Evolutionary conservation across 1,140 invertebrate genomes (phyloP).

Genomic region (Drosophila neocordata): DNA sequence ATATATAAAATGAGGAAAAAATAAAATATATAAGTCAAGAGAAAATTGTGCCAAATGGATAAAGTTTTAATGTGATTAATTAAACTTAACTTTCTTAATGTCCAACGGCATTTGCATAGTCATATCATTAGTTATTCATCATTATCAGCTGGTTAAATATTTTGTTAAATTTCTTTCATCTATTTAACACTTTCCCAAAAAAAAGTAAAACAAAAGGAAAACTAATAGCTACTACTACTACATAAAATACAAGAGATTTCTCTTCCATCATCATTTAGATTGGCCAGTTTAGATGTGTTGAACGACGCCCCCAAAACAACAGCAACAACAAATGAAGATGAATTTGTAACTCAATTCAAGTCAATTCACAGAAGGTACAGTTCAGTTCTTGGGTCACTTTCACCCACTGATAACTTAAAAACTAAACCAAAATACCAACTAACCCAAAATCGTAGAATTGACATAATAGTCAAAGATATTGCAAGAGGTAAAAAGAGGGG

Average conservation of each 20-base stretch:
- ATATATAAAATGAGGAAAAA: too few species aligned
- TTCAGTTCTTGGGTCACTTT: slow-evolving; percentile 3
- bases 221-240: background rate
- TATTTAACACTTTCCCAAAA: slow-evolving; percentile 12
- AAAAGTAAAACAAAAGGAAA: slow-evolving; percentile 23
- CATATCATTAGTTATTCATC: slow-evolving; percentile 4
- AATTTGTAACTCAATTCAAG: background rate
- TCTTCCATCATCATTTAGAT: background rate
- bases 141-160: slow-evolving; percentile 2
- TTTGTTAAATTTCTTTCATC: background rate
- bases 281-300: background rate
- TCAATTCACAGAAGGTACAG: background rate
- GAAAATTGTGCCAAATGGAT: background rate
- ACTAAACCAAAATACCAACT: background rate
- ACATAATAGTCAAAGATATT: slow-evolving; percentile 47
- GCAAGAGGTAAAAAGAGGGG: background rate
- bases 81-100: background rate
- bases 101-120: background rate
- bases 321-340: slow-evolving; percentile 1
- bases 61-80: slow-evolving; percentile 6
- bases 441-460: slow-evolving; percentile 13
- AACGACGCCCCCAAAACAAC: too few species aligned
- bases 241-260: background rate
- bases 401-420: background rate
- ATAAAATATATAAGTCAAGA: too few species aligned